Evolutionary conservation across 2,888 invertebrate genomes (phyloP).

Genomic region (Sceliomorpha sp.): DNA sequence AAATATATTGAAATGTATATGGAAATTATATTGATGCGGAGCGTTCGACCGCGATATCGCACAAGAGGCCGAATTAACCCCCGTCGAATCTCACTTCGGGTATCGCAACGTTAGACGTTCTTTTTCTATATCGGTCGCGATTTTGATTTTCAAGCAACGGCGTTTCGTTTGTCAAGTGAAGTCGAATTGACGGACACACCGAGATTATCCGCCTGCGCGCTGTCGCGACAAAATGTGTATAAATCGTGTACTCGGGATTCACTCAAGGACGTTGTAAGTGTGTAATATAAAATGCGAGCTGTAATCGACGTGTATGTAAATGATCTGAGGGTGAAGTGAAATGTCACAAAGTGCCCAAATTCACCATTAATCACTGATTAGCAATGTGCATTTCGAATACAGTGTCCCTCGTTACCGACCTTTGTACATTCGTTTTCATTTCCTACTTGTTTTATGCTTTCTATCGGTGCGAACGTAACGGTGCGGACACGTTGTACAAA

Average conservation of each 20-base stretch:
- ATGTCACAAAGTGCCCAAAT: conserved; percentile 78
- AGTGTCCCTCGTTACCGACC: too few relatives aligned
- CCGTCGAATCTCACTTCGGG: conserved; percentile 42
- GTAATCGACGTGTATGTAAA: conserved; percentile 70
- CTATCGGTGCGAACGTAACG: too few relatives aligned
- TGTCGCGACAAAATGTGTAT: conserved; percentile 44
- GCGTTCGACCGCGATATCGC: conserved; percentile 19
- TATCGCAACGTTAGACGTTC: too few relatives aligned
- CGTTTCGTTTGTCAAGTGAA: too few relatives aligned
- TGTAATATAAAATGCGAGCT: conserved; percentile 70
- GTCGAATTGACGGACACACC: too few relatives aligned
- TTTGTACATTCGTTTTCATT: too few relatives aligned
- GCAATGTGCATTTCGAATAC: conserved; percentile 64
- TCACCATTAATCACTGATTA: conserved; percentile 65
- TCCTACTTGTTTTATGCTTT: too few relatives aligned
- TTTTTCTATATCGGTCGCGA: too few relatives aligned
- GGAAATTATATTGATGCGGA: conserved; percentile 49
- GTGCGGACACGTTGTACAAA: too few relatives aligned
- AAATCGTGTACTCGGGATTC: conserved; percentile 43
- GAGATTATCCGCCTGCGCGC: conserved; percentile 32
- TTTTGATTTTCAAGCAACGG: too few relatives aligned
- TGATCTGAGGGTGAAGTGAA: conserved; percentile 78
- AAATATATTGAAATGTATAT: conserved; percentile 60
- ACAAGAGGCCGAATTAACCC: conserved; percentile 50
- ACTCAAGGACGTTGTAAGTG: conserved; percentile 63